phyloP scores from a whole-genome alignment of 2,888 invertebrate genomes.

The Plagodis dolabraria region DNA sequence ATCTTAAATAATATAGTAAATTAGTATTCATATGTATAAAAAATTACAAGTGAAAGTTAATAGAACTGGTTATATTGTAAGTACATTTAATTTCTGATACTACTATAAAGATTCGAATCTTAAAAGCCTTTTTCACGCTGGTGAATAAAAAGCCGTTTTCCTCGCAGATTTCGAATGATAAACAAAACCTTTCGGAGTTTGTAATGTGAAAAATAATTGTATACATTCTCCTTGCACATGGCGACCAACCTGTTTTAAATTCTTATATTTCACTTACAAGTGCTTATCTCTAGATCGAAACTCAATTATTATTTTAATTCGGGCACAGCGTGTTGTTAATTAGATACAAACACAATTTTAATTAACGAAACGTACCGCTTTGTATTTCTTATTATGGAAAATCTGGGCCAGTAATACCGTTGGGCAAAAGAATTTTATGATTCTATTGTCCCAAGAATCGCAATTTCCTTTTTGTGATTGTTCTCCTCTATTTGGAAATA shows the following conservation, averaged over 20 bases:
- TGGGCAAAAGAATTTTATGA: constrained; percentile 20
- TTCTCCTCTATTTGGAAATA: constrained; percentile 12
- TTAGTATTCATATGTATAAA: too few species aligned
- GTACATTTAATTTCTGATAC: too few species aligned
- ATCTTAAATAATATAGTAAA: too few species aligned
- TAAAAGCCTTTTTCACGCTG: too few species aligned
- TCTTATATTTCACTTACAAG: background rate
- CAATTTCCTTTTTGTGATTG: constrained; percentile 26
- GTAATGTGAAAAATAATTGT: too few species aligned
- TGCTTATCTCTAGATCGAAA: background rate
- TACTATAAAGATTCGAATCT: too few species aligned
- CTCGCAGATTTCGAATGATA: too few species aligned
- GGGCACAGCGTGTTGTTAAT: constrained; percentile 23
- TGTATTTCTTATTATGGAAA: constrained; percentile 17
- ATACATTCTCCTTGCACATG: too few species aligned
- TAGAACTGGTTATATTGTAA: too few species aligned
- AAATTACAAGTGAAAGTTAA: too few species aligned
- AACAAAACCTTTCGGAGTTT: too few species aligned
- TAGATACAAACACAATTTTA: constrained; percentile 24
- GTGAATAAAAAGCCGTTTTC: too few species aligned
- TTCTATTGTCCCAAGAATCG: constrained; percentile 23
- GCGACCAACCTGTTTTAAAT: background rate
- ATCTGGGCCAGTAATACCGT: constrained; percentile 21
- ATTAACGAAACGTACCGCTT: constrained; percentile 24
- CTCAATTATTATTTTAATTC: constrained; percentile 12